phyloP scores from a whole-genome alignment of 1,140 invertebrate species.

The Argopecten irradians region DNA sequence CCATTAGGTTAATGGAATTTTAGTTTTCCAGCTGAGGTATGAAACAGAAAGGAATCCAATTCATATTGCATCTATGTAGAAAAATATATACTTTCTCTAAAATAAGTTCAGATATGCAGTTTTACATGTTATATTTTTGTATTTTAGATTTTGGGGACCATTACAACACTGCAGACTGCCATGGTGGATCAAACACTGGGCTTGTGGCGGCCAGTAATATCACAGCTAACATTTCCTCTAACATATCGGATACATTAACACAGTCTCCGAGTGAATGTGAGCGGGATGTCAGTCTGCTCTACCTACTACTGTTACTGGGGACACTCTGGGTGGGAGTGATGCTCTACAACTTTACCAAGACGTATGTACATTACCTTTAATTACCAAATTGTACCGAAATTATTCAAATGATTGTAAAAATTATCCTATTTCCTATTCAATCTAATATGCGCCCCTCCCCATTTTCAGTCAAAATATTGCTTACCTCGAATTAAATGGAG shows the following conservation, averaged over 20 bases:
- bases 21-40: too few species aligned
- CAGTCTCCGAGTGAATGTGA: constrained; percentile 50
- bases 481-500: background rate
- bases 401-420: too few species aligned
- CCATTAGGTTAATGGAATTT: background rate
- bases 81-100: too few species aligned
- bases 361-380: constrained; percentile 48
- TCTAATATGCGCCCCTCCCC: too few species aligned
- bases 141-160: constrained; percentile 63
- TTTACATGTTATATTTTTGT: too few species aligned
- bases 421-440: too few species aligned
- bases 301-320: constrained; percentile 82
- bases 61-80: too few species aligned
- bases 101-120: too few species aligned
- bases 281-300: constrained; percentile 82
- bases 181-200: constrained; percentile 25
- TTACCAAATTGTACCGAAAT: too few species aligned
- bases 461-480: background rate
- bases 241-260: background rate
- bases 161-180: constrained; percentile 63
- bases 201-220: background rate
- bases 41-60: too few species aligned
- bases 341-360: constrained; percentile 84
- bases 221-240: background rate
- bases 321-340: constrained; percentile 83